Conservation (phyloP, 2,797 vertebrate genomes). For the Sorex maritimensis region DNA sequence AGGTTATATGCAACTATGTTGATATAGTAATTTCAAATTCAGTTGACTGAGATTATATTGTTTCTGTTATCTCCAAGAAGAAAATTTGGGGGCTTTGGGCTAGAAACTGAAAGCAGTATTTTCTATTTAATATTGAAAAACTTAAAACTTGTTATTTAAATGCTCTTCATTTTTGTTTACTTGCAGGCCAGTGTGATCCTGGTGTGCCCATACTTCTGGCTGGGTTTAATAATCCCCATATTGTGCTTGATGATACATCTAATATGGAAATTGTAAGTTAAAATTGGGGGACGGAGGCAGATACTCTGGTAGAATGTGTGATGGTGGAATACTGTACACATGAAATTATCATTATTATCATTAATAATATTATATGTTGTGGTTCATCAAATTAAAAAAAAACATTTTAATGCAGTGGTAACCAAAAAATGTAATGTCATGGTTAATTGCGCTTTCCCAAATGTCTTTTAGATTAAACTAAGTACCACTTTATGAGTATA, state of each 20-base stretch:
- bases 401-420: neutral
- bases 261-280: slow-evolving; percentile 96
- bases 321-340: too few species aligned
- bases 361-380: too few species aligned
- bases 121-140: neutral
- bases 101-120: neutral
- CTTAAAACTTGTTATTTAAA: neutral
- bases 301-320: too few species aligned
- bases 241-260: slow-evolving; percentile 97
- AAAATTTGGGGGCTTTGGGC: too few species aligned
- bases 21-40: neutral
- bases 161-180: slow-evolving; percentile 77
- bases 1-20: neutral
- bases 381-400: too few species aligned
- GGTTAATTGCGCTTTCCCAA: neutral
- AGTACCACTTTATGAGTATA: neutral
- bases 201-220: slow-evolving; percentile 97
- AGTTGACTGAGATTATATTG: neutral
- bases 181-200: slow-evolving; percentile 94
- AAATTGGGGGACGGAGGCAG: neutral
- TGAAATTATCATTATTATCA: too few species aligned
- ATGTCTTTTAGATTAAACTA: slow-evolving; percentile 31
- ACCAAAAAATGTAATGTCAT: neutral
- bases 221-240: slow-evolving; percentile 96
- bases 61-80: neutral